Conservation (phyloP, 1,140 invertebrate species). For the Drosophila asahinai region DNA sequence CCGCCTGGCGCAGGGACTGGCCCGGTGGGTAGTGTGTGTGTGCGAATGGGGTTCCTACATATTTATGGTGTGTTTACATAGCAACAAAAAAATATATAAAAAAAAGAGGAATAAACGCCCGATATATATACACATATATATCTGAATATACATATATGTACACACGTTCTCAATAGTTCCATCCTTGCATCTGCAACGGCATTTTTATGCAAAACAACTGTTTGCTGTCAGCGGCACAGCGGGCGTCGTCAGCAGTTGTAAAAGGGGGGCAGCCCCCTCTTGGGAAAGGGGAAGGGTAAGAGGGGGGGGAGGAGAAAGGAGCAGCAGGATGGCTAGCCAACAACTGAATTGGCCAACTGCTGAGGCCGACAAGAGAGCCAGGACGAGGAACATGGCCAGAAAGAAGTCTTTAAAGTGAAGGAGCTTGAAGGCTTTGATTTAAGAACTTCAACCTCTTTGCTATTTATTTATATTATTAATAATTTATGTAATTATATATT, state of each 20-base stretch:
- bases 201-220: slow-evolving; percentile 82
- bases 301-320: background rate
- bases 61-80: slow-evolving; percentile 69
- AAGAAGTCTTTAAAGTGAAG: slow-evolving; percentile 19
- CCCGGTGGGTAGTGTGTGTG: slow-evolving; percentile 1
- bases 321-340: background rate
- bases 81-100: slow-evolving; percentile 12
- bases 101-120: slow-evolving; percentile 38
- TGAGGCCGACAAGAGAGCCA: slow-evolving; percentile 16
- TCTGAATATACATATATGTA: background rate
- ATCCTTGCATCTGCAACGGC: slow-evolving; percentile 63
- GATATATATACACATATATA: background rate
- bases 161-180: slow-evolving; percentile 14
- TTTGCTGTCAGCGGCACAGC: slow-evolving; percentile 77
- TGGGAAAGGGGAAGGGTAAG: background rate
- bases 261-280: background rate
- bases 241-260: slow-evolving; percentile 37
- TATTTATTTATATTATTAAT: too few species aligned
- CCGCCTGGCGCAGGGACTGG: slow-evolving; percentile 7
- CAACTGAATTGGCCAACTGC: slow-evolving; percentile 25
- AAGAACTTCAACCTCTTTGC: too few species aligned
- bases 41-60: slow-evolving; percentile 31
- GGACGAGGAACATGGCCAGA: background rate
- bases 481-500: too few species aligned
- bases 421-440: background rate